Conservation (phyloP, 1,140 invertebrate species). For the Zaprionus davidi region DNA sequence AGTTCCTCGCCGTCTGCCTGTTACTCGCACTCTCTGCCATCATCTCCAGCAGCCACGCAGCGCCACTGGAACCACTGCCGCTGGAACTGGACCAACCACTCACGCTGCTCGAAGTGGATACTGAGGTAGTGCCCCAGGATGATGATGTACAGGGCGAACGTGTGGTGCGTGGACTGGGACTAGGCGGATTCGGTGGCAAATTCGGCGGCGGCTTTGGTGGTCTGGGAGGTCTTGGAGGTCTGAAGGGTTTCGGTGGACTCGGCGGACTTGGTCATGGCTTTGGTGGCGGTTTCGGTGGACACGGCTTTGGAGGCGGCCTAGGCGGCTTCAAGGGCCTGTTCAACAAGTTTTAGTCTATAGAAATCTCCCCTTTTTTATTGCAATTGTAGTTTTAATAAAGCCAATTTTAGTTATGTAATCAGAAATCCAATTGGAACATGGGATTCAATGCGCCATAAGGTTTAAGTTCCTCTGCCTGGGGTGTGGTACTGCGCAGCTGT, state of each 20-base stretch:
- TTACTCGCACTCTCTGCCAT: slow-evolving; percentile 39
- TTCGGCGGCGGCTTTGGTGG: slow-evolving; percentile 48
- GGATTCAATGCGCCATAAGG: slow-evolving; percentile 67
- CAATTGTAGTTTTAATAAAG: slow-evolving; percentile 21
- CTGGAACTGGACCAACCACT: slow-evolving; percentile 39
- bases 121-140: slow-evolving; percentile 35
- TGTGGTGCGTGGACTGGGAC: slow-evolving; percentile 59
- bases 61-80: slow-evolving; percentile 48
- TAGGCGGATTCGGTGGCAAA: slow-evolving; percentile 62
- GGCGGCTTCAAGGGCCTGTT: slow-evolving; percentile 67
- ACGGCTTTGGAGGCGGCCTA: slow-evolving; percentile 59
- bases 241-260: slow-evolving; percentile 58
- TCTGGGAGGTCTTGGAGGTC: slow-evolving; percentile 32
- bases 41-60: slow-evolving; percentile 32
- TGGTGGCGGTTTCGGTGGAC: slow-evolving; percentile 58
- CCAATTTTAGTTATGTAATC: slow-evolving; percentile 43
- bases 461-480: slow-evolving; percentile 25
- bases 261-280: slow-evolving; percentile 47
- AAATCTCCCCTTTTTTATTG: not conserved
- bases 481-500: slow-evolving; percentile 31
- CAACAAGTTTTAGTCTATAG: slow-evolving; percentile 52
- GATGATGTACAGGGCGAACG: slow-evolving; percentile 29
- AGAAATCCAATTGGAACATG: slow-evolving; percentile 50
- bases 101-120: slow-evolving; percentile 49
- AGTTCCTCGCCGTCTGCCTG: slow-evolving; percentile 42